Base-by-base conservation (phyloP, 1,140 invertebrate species). In the Oncopeltus fasciatus region DNA sequence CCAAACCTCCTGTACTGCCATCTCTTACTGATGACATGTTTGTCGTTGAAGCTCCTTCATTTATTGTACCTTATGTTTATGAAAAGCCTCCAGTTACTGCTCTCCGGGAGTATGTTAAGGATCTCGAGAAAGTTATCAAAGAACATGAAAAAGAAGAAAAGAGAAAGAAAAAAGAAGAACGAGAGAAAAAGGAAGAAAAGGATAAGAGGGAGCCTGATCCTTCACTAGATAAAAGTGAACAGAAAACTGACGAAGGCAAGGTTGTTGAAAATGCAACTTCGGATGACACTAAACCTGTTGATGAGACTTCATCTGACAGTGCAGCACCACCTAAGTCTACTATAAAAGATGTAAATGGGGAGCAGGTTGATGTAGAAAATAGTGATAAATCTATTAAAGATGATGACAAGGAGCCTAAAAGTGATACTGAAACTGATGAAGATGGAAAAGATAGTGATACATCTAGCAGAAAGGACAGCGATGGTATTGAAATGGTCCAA, bases 51-150 rank as follows among this genome's bases (percentile, higher is more conserved):
- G 89, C 89, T 24, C 90, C 90, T 2, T 92, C 88, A 14, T 92
- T 93, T 70, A 90, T 93, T 70, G 87, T 92, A 66, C 90, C 90
- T 44, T 92, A 92, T 73, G 88, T 93, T n/a, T 92, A 90, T 72
- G 88, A 92, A 74, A 90, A 91, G 72, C 87, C 87, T 3, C 86
- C 88, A 0, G 72, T 87, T 8, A 84, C 86, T 69, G 82, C 83
- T 47, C 77, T 92, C 51, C 87, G 84, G 71, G 82, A 87, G 65
- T 87, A 87, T 71, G 79, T 90, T 47, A 77, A 80, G 33, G 80
- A 80, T 68, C 74, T 87, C 57, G 82, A 81, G 46, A 80, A 81
- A 62, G 79, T 83, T 69, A 78, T 85, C 51, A 72, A 71, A 66
- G 65, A 68, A 61, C 66, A 66, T 46, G 66, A 68, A 53, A 77